Conservation (phyloP, 2,888 invertebrate genomes). For the Subacronicta megacephala region DNA sequence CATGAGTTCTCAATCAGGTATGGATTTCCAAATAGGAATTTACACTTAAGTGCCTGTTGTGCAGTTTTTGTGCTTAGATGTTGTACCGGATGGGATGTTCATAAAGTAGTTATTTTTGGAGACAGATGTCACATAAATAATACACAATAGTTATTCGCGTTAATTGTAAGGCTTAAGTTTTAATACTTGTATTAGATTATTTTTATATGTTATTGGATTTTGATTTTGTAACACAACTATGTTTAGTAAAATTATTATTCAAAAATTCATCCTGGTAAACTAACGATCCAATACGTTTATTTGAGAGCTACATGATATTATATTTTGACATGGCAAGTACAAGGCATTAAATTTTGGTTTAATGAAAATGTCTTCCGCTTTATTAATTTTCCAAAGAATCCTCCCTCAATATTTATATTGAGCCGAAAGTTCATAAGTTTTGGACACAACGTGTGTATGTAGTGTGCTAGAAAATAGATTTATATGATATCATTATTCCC, state of each 20-base stretch:
- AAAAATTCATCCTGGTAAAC: slow-evolving; percentile 44
- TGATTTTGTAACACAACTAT: slow-evolving; percentile 57
- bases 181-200: slow-evolving; percentile 60
- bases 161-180: slow-evolving; percentile 61
- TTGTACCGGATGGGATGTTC: slow-evolving; percentile 38
- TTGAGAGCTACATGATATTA: slow-evolving; percentile 43
- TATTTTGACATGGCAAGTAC: slow-evolving; percentile 55
- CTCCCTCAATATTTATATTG: slow-evolving; percentile 40
- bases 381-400: slow-evolving; percentile 57
- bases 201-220: slow-evolving; percentile 62
- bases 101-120: slow-evolving; percentile 35
- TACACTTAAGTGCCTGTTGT: slow-evolving; percentile 74
- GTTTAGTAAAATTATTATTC: slow-evolving; percentile 52
- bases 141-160: slow-evolving; percentile 48
- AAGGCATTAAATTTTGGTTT: slow-evolving; percentile 54
- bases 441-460: slow-evolving; percentile 58
- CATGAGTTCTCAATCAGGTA: slow-evolving; percentile 38
- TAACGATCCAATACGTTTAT: slow-evolving; percentile 41
- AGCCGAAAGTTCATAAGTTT: slow-evolving; percentile 35
- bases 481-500: slow-evolving; percentile 53
- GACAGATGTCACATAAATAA: slow-evolving; percentile 38
- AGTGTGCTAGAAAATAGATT: slow-evolving; percentile 61
- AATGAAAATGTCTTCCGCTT: slow-evolving; percentile 57
- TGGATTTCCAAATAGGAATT: slow-evolving; percentile 60
- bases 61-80: slow-evolving; percentile 58